A percentile compares a stretch with the other conserved stretches of the same genome.
These are phyloP conservation scores for Tachuris rubrigastra DNA, from an alignment of 2,113 vertebrate species.

Conservation along the genomic window DNA sequence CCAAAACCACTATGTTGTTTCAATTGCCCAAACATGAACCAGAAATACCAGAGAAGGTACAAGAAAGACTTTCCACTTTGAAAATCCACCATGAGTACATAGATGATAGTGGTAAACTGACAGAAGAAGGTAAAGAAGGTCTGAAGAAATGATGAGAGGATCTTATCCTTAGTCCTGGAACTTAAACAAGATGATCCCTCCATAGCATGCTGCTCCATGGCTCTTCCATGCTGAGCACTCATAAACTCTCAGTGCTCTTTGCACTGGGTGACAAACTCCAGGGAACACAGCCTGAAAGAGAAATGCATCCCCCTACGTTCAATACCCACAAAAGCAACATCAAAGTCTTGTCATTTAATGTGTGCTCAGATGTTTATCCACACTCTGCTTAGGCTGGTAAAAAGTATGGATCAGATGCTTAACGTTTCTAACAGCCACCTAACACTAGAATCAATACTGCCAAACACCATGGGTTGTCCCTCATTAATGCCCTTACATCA, in stretches of 20 bases:
- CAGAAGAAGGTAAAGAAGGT: background rate
- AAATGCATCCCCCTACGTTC: background rate
- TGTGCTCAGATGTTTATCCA: slow-evolving; percentile 35
- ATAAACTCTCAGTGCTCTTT: background rate
- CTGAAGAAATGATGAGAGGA: background rate
- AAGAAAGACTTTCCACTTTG: background rate
- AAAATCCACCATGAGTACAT: background rate
- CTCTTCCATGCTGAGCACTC: background rate
- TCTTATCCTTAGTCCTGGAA: background rate
- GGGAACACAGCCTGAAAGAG: background rate
- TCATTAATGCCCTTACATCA: slow-evolving; percentile 47
- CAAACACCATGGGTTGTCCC: slow-evolving; percentile 13
- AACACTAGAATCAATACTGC: slow-evolving; percentile 55
- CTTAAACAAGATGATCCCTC: background rate
- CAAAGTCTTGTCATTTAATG: background rate
- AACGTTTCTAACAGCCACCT: slow-evolving; percentile 56
- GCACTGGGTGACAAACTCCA: background rate
- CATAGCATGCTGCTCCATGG: background rate
- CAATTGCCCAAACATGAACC: background rate
- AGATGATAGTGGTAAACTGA: background rate
- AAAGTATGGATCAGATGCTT: slow-evolving; percentile 61
- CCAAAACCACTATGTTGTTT: background rate
- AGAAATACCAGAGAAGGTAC: background rate
- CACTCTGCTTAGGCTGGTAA: slow-evolving; percentile 13
- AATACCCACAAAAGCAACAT: slow-evolving; percentile 5